Base-by-base conservation (phyloP, 2,113 vertebrate species). In the Periophthalmus modestus region DNA sequence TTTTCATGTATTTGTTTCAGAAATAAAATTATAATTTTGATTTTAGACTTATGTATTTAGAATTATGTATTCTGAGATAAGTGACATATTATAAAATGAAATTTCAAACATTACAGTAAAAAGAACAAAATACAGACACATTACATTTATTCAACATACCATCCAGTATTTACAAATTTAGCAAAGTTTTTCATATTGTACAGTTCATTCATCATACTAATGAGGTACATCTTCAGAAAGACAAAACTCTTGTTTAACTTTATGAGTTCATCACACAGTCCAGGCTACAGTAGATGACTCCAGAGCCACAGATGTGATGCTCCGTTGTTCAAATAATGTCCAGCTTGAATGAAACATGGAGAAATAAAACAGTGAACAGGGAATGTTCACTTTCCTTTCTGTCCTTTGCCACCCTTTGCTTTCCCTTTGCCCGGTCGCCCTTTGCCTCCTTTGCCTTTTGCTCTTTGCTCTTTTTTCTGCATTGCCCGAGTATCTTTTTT, bases 401-500 rank as follows among this genome's bases (percentile, higher is more conserved):
- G 71, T 5, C 86, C 89, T 77, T 86, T 85, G 33, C 90, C 81
- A 28, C 78, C 18, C 67, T 72, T 68, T n/a, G 34, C 36, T 1
- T 74, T 72, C 4, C 84, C 74, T 77, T 88, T n/a, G 70, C 36
- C 12, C 2, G 14, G 69, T 59, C 79, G 78, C 61, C 76, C 68
- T 66, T 71, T 85, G 21, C 5, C 23, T 73, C 86, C 83, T 78
- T 90, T 75, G 77, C 87, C 77, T 88, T 83, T 89, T 46, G 65
- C 62, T 0, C 15, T 74, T 84, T 96, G 94, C 0, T 95, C 95
- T 66, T 95, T 96, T 24, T 90, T 91, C 50, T 96, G 93, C 81
- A 93, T 92, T 72, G 94, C 95, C 62, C 95, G 92, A 78, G 94
- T 85, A 5, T 98, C 97, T 77, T 99, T 99, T 90, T 98, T 99